Evolutionary conservation across 2,113 vertebrate species (phyloP).

Genomic region (mouse (Mus musculus)): GRCm39 chr12:110757501-110758000

Average conservation of each 20-base stretch:
- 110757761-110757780: no score
- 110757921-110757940: background rate
- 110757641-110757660: background rate
- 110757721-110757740: background rate
- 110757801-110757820: background rate
- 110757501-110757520: fast-evolving
- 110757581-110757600: background rate
- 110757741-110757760: background rate
- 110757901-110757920: background rate
- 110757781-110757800: background rate
- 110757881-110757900: background rate
- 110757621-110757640: background rate
- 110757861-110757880: no score
- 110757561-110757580: fast-evolving
- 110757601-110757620: background rate
- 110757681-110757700: background rate
- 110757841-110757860: background rate
- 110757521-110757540: no score
- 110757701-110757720: background rate
- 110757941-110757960: background rate
- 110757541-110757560: fast-evolving
- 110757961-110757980: no score
- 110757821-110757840: background rate
- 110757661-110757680: background rate
- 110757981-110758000: background rate